Base-by-base conservation (phyloP, 2,113 vertebrate genomes). In the Raja brachyura region DNA sequence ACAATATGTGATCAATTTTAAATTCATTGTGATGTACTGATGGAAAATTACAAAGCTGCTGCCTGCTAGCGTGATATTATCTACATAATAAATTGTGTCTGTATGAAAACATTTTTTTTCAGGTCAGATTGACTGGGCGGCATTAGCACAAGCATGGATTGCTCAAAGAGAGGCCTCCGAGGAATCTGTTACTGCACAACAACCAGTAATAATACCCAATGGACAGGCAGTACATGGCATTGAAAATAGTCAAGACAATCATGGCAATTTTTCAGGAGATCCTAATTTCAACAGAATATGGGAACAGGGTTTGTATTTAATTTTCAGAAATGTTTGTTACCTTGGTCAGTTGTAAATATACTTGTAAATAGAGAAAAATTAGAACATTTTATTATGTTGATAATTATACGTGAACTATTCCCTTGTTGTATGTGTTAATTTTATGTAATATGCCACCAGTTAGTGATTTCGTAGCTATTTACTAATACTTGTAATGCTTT, bases 41-140 rank as follows among this genome's bases (percentile, higher is more conserved):
- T 75, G 74, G 8, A 75, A 85, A 59, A 25, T 59, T 11, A 68
- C 20, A 79, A 5, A 5, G 14, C 33, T 59, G 31, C 22, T 93
- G 48, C 33, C 48, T 88, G 4, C 59, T 7, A 39, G 28, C 61
- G 25, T 10, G n/a, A 5, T 1, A 74, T 92, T 73, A 54, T 20
- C 5, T 4, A 14, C 93, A 1, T 95, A n/a, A 94, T 96, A 93
- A 92, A n/a, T 78, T 96, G 66, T 90, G 16, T 68, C 66, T 68
- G 63, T 28, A 70, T 94, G 63, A 90, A 90, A 90, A 90, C 39
- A 48, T n/a, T 6, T 6, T 88, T 63, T 61, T 5, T 94, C 94
- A 99, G 99, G 98, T 95, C 98, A 99, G 95, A 98, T 99, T 94
- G 99, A 99, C 96, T 99, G 99, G 99, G 99, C 98, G 92, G 99